These are phyloP conservation scores for Agonopterix alstromeriana DNA, from an alignment of 2,888 invertebrate species.

Conservation along the genomic window DNA sequence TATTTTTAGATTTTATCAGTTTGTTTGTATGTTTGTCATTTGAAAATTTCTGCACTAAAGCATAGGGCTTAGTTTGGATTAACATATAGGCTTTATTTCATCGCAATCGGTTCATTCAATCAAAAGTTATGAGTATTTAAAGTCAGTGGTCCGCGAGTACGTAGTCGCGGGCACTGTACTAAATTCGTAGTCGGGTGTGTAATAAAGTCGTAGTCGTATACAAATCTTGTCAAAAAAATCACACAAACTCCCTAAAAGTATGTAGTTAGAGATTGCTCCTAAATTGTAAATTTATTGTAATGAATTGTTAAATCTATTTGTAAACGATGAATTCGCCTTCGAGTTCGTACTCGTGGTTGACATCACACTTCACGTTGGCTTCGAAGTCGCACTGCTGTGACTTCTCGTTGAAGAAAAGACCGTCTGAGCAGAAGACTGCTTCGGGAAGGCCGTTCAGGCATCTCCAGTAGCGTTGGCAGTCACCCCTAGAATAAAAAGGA, in stretches of 20 bases:
- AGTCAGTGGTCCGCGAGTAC: too few species aligned
- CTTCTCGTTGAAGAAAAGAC: conserved; percentile 54
- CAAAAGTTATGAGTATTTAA: too few species aligned
- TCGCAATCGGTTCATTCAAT: too few species aligned
- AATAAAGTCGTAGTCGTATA: too few species aligned
- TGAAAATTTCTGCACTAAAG: too few species aligned
- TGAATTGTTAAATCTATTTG: conserved; percentile 6
- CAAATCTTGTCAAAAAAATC: not conserved
- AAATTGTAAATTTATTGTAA: not conserved
- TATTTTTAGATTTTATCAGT: too few species aligned
- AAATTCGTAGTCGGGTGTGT: too few species aligned
- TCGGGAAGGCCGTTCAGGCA: conserved; percentile 43
- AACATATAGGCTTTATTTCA: too few species aligned
- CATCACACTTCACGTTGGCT: conserved; percentile 47
- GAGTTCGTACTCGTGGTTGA: conserved; percentile 39
- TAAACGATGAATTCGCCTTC: conserved; percentile 52
- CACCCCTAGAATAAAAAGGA: conserved; percentile 33
- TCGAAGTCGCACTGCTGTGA: conserved; percentile 62
- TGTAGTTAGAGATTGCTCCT: conserved; percentile 28
- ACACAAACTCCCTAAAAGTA: conserved; percentile 15
- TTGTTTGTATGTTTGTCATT: too few species aligned
- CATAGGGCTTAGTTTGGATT: too few species aligned
- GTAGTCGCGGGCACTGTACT: too few species aligned
- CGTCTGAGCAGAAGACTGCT: conserved; percentile 48
- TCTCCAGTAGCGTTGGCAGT: conserved; percentile 63